Base-by-base conservation (phyloP, 2,888 invertebrate species). In the Drosophila recens region DNA sequence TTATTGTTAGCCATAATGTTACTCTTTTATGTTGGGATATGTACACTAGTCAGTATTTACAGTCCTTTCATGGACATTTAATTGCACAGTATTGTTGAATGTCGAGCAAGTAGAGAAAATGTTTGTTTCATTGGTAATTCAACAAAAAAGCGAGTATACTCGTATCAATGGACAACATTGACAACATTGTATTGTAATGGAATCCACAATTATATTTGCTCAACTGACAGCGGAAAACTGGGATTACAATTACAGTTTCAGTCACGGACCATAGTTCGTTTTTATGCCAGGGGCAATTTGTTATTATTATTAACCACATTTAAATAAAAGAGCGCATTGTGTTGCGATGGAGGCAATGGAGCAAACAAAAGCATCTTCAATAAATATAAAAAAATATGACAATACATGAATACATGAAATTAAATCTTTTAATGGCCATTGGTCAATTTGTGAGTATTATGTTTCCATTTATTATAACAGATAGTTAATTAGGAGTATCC, bases 121-220 rank as follows among this genome's bases (percentile, higher is more conserved):
- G 11, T 11, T 20, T 5, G 20, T 2, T 13, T 11, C 27, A 5
- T 27, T 6, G 5, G 6, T 13, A 2, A 13, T 23, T 23, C 13
- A 11, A 20, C 15, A 43, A 43, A 20, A 17, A 15, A 4, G 17
- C 20, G 20, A 43, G 11, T 11, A 43, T 2, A 8, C 8, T 30
- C 8, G 30, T 30, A 11, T 20, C 17, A 23, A 13, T 45, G 17
- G 43, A 20, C 23, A 23, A 17, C 49, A 53, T 11, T 49, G 10
- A 20, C 23, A 23, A 27, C 49, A 53, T 11, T 49, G 10, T 53
- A 43, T 45, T 73, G 34, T 27, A 36, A 49, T 45, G 48, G 40
- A 45, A 40, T 27, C 15, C 10, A 23, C 11, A 57, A 33, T 34
- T 53, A 42, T 38, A 17, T 48, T 20, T 34, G 42, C 4, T 33